These are phyloP conservation scores for Nemurella pictetii DNA, from an alignment of 2,888 invertebrate species.

Conservation along the genomic window DNA sequence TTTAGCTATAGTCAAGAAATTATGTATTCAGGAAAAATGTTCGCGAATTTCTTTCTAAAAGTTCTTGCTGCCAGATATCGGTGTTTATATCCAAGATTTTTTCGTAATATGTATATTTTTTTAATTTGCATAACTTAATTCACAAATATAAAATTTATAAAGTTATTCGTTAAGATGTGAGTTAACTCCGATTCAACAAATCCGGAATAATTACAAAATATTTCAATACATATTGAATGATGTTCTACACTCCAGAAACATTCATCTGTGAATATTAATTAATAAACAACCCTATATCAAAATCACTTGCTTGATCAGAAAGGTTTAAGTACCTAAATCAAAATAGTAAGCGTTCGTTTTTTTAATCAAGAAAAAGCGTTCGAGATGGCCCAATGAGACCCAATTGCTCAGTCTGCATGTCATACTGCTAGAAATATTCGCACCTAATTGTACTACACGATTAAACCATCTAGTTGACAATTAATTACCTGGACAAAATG, in stretches of 20 bases:
- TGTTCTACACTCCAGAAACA: not conserved
- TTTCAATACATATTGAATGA: not conserved
- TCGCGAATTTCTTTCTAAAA: not conserved
- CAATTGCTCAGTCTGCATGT: too few relatives aligned
- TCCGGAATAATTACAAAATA: not conserved
- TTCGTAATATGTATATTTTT: slow-evolving; percentile 32
- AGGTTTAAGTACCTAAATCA: too few relatives aligned
- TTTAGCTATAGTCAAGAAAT: not conserved
- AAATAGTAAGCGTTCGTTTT: too few relatives aligned
- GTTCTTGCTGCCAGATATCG: not conserved
- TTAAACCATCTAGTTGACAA: too few relatives aligned
- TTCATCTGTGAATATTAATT: not conserved
- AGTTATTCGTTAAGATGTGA: not conserved
- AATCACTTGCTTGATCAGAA: not conserved
- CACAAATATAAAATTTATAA: slow-evolving; percentile 32
- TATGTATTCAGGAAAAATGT: not conserved
- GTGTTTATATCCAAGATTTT: not conserved
- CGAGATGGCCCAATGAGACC: too few relatives aligned
- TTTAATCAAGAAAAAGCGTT: too few relatives aligned
- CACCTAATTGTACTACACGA: too few relatives aligned
- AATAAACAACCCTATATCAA: not conserved
- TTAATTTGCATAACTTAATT: slow-evolving; percentile 37
- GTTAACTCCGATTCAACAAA: not conserved
- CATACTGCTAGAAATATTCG: too few relatives aligned
- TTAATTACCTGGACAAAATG: too few relatives aligned